Base-by-base conservation (phyloP, 2,113 vertebrate species). In the Thunnus thynnus region DNA sequence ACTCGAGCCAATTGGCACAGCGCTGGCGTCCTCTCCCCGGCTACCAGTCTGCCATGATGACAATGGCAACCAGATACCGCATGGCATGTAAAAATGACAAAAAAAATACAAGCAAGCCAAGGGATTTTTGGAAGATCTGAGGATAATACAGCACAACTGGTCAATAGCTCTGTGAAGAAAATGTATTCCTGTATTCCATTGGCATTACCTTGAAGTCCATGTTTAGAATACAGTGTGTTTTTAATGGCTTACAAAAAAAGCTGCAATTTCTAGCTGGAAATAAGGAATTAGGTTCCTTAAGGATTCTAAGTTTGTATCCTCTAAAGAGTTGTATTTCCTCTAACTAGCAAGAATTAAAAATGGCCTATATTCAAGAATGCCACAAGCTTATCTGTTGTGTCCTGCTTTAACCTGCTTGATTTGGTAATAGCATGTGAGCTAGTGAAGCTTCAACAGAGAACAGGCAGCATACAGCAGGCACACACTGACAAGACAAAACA, bases 1-100 rank as follows among this genome's bases (percentile, higher is more conserved):
- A 46, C 64, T 71, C 50, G 82, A 89, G 94, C 95, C 95, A 96
- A 93, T 90, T 95, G 95, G 95, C 94, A 94, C 81, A 3, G 78
- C 17, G n/a, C 52, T 83, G 82, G 86, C 74, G 76, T 91, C 85
- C 90, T 89, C 89, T 91, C 93, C 88, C 78, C 81, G 66, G 90
- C 88, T 93, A 90, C 89, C 92, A 91, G 89, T 94, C 93, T 93
- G 94, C 92, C 86, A 71, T 83, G 83, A 92, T 92, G 91, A 94
- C 92, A 92, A 94, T 92, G 92, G 90, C 92, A 90, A 93, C 83
- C 87, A 88, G 86, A 85, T 78, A 91, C 85, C 79, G 85, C 61
- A 93, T 93, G 93, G 87, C 89, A 87, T 84, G 91, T 85, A 87
- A 88, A 22, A 91, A 93, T 82, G 78, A 88, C 89, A 92, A 84